Base-by-base conservation (phyloP, 2,797 vertebrate genomes). In the Neoniphon sammara region DNA sequence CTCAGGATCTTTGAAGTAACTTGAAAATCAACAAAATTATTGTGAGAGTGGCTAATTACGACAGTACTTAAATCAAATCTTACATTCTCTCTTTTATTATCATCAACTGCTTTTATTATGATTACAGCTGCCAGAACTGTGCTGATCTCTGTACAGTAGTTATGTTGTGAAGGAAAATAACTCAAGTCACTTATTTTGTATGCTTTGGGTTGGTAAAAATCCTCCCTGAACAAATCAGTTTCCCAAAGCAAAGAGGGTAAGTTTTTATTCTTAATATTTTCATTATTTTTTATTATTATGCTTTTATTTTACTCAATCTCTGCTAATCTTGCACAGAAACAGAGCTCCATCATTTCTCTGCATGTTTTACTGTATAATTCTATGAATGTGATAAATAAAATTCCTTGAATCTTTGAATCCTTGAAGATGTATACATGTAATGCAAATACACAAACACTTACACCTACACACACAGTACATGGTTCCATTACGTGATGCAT, bases 401-500 rank as follows among this genome's bases (percentile, higher is more conserved):
- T 27, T 27, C 25, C 25, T 27, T 27, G 25, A 27, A 27, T 27
- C 25, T 27, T 27, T 27, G 25, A 27, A 27, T 27, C 25, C 25
- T 27, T 27, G 25, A 8, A 39, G 36, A 39, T 11, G 11, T 39
- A 39, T 9, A 39, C 36, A 39, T 39, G 3, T 7, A 11, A 42
- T 21, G 31, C 21, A 39, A 6, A 20, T n/a, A 44, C 34, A 42
- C 36, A 14, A 34, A 42, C 31, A 36, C 57, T 27, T 27, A 39
- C 44, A 60, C 27, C 46, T 42, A 54, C 54, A 59, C 27, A 52
- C n/a, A 63, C 73, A 49, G 18, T 69, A 8, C 65, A 69, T 49
- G 64, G 27, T 30, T 68, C 31, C 20, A 69, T 60, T 62, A 47
- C 61, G 31, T 73, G 50, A 50, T 65, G 55, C 25, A 54, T 44